A percentile compares a stretch with the other conserved stretches of the same genome.
phyloP scores from a whole-genome alignment of 1,140 invertebrate genomes.

The Acarapis woodi region DNA sequence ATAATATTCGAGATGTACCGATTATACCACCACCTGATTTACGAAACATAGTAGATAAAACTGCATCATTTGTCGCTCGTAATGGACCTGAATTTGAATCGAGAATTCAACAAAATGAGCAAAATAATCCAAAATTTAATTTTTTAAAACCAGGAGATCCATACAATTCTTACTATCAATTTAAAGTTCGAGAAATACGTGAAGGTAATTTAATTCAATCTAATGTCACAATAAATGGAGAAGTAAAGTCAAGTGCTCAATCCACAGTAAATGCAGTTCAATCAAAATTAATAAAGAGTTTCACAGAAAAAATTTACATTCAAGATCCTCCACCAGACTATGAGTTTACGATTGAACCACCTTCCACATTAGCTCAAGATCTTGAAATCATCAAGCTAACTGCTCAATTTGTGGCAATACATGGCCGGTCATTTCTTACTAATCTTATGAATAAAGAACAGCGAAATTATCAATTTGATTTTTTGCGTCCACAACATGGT shows the following conservation, averaged over 20 bases:
- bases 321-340: slow-evolving; percentile 83
- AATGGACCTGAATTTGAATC: slow-evolving; percentile 94
- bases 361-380: slow-evolving; percentile 93
- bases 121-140: slow-evolving; percentile 90
- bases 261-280: slow-evolving; percentile 24
- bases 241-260: neutral
- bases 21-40: neutral
- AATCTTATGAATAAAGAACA: slow-evolving; percentile 96
- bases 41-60: slow-evolving; percentile 88
- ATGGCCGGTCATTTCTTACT: slow-evolving; percentile 88
- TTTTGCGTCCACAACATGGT: slow-evolving; percentile 87
- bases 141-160: slow-evolving; percentile 90
- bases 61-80: slow-evolving; percentile 85
- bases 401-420: slow-evolving; percentile 92
- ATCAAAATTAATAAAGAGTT: slow-evolving; percentile 28
- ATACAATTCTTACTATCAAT: slow-evolving; percentile 94
- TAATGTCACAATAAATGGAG: neutral
- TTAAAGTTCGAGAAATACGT: slow-evolving; percentile 84
- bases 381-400: slow-evolving; percentile 94
- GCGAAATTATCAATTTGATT: slow-evolving; percentile 96
- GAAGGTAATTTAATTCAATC: slow-evolving; percentile 27
- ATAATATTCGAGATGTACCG: neutral
- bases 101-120: slow-evolving; percentile 77
- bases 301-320: slow-evolving; percentile 56
- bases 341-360: slow-evolving; percentile 92